These are phyloP conservation scores for Abscondita cerata DNA, from an alignment of 2,888 invertebrate genomes.

Conservation along the genomic window DNA sequence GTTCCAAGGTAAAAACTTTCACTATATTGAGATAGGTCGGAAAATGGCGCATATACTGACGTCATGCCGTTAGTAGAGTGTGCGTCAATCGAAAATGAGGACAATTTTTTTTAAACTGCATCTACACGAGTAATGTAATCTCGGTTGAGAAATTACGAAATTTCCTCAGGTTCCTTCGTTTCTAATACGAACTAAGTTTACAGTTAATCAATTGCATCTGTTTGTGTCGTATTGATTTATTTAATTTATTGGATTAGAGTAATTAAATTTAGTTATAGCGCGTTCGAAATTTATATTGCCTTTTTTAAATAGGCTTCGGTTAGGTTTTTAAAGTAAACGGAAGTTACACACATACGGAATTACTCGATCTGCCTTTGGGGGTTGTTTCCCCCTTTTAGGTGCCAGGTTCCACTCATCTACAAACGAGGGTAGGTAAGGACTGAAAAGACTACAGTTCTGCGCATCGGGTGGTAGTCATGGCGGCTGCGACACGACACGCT, in stretches of 20 bases:
- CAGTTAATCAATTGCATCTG: too few relatives aligned
- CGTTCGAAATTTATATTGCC: conserved; percentile 11
- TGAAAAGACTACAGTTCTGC: conserved; percentile 63
- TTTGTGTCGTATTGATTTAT: conserved; percentile 17
- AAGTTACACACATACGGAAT: conserved; percentile 30
- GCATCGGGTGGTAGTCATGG: conserved; percentile 63
- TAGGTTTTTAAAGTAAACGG: conserved; percentile 20
- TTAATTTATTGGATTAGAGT: conserved; percentile 8
- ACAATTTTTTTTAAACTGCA: conserved; percentile 48
- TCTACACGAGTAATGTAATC: too few relatives aligned
- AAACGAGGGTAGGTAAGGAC: conserved; percentile 34
- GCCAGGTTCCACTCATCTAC: conserved; percentile 38
- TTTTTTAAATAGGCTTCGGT: conserved; percentile 10
- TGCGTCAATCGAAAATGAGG: conserved; percentile 49
- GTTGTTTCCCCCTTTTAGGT: conserved; percentile 35
- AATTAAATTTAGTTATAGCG: conserved; percentile 1
- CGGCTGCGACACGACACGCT: conserved; percentile 65
- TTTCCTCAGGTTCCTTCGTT: background rate
- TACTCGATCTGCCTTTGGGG: conserved; percentile 32
- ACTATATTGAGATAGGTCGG: conserved; percentile 39
- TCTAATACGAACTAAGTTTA: too few relatives aligned
- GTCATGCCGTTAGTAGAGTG: conserved; percentile 11
- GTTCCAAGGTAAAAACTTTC: conserved; percentile 22
- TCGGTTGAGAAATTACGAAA: background rate
- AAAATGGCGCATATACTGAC: conserved; percentile 17